Conservation (phyloP, 2,797 vertebrate genomes). For the Mallotus villosus region DNA sequence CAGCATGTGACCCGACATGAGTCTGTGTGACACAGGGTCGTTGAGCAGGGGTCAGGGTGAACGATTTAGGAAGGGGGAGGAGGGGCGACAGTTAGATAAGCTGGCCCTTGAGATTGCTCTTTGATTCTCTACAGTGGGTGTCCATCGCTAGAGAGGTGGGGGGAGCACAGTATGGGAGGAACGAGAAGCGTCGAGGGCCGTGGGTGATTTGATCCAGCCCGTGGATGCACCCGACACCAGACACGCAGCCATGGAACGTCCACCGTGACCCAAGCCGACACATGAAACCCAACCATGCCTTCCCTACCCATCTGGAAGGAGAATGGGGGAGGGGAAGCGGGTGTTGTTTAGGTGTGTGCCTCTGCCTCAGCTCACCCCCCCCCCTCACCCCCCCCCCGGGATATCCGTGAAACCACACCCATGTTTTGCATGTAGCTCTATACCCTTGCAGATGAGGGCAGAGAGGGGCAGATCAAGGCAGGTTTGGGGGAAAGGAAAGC, state of each 20-base stretch:
- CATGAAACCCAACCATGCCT: conserved; percentile 57
- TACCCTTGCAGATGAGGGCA: conserved; percentile 50
- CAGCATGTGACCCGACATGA: conserved; percentile 28
- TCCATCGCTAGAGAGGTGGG: conserved; percentile 13
- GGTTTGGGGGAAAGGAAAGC: conserved; percentile 52
- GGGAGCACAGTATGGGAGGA: not conserved
- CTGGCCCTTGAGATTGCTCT: conserved; percentile 36
- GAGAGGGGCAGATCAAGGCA: conserved; percentile 56
- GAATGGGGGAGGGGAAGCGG: conserved; percentile 42
- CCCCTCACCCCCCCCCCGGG: conserved; percentile 18
- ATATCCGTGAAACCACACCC: conserved; percentile 57
- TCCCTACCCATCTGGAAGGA: conserved; percentile 47
- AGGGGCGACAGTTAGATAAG: conserved; percentile 39
- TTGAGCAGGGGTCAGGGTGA: conserved; percentile 28
- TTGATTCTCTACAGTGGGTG: conserved; percentile 40
- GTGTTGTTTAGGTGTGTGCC: not conserved
- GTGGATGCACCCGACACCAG: conserved; percentile 47
- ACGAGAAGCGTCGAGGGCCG: not conserved
- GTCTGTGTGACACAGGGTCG: conserved; percentile 43
- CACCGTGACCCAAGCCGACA: conserved; percentile 37
- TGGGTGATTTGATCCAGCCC: conserved; percentile 35
- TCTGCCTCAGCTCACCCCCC: no score
- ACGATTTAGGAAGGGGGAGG: not conserved
- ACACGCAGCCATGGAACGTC: conserved; percentile 34
- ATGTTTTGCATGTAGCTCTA: conserved; percentile 31